Base-by-base conservation (phyloP, 2,888 invertebrate genomes). In the Podabrus alpinus region DNA sequence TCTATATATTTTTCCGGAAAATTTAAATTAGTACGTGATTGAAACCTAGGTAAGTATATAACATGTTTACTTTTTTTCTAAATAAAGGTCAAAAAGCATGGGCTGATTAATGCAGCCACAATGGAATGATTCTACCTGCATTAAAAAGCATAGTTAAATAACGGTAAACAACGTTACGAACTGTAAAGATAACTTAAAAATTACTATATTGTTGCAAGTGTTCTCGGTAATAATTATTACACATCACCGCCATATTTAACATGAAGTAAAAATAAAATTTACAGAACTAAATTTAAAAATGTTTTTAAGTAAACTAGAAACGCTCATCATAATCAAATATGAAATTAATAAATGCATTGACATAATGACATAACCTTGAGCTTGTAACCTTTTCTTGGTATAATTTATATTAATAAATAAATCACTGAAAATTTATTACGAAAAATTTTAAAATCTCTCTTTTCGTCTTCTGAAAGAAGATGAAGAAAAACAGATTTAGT, bases 121-220 rank as follows among this genome's bases (percentile, higher is more conserved):
- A 45, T 45, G 21, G 60, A 67, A 19, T 62, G 15, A 29, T 61
- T 29, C 45, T 68, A 68, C 62, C 67, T 72, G 72, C 61, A 67
- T 68, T 68, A 71, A 66, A 68, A 72, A 71, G n/a, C 21, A 61
- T 68, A 72, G 68, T 72, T 68, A 61, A 29, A 19, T 72, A 72
- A 72, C 72, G 72, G 72, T 72, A 16, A 25, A 61, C 9, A 13
- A n/a, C 17, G 62, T 19, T 15, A 21, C 9, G 62, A 64, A 64
- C 62, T 64, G 62, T 19, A 64, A 64, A 64, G 62, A 13, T 64
- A 64, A 7, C 45, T 45, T 45, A n/a, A 45, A 45, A 45, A 45
- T 45, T 45, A n/a, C 45, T 45, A 45, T 45, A 45, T 45, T 45
- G 45, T 45, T 45, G n/a, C 7, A 45, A 45, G 45, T 45, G n/a